phyloP scores from a whole-genome alignment of 2,888 invertebrate species.

The Melanophora roralis region DNA sequence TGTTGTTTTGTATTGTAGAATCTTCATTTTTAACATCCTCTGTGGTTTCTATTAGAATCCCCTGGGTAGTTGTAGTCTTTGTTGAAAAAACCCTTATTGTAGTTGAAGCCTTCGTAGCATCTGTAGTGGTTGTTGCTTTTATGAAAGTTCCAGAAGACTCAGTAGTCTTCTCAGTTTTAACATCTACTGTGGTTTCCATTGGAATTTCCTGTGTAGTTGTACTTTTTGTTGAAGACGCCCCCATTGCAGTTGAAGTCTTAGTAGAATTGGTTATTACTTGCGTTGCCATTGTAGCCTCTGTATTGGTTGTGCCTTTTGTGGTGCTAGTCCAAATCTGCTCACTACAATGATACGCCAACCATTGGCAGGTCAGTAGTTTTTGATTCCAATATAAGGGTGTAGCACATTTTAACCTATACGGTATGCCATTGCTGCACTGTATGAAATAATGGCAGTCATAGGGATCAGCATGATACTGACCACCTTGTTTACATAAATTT shows the following conservation, averaged over 20 bases:
- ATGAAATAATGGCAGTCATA: constrained; percentile 60
- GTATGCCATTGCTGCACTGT: constrained; percentile 47
- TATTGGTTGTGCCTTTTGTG: not conserved
- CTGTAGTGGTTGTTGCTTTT: not conserved
- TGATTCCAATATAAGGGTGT: constrained; percentile 51
- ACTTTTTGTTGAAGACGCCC: no score
- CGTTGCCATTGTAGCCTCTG: no score
- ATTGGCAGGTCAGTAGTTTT: constrained; percentile 26
- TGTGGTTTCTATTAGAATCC: no score
- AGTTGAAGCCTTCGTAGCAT: not conserved
- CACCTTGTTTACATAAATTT: constrained; percentile 34
- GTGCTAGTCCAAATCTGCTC: constrained; percentile 10
- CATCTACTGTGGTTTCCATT: not conserved
- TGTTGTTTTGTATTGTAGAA: no score
- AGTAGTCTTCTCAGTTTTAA: not conserved
- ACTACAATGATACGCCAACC: constrained; percentile 23
- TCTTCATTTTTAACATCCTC: no score
- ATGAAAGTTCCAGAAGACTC: not conserved
- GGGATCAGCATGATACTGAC: constrained; percentile 53
- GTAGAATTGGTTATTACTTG: no score
- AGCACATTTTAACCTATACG: constrained; percentile 33
- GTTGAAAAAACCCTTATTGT: no score
- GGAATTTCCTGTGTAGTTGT: no score
- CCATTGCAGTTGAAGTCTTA: no score
- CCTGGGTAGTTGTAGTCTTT: no score